Evolutionary conservation across 2,888 invertebrate species (phyloP).

Genomic region (Mellilla xanthometata): DNA sequence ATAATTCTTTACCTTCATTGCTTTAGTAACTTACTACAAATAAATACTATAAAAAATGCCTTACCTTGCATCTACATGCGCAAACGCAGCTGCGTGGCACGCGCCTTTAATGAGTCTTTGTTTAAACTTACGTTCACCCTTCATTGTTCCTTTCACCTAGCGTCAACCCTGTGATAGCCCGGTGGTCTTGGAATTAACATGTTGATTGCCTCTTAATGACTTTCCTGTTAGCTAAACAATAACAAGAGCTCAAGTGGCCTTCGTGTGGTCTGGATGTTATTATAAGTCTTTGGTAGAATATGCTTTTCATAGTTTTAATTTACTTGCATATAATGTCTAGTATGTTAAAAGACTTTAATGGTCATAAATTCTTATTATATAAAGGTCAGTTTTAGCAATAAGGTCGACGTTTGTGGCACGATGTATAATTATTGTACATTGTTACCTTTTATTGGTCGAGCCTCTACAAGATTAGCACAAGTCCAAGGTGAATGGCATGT

Average conservation of each 20-base stretch:
- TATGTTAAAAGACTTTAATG: no score
- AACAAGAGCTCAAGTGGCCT: constrained; percentile 15
- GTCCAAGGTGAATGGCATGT: no score
- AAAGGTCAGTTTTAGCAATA: no score
- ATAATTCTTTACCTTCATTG: no score
- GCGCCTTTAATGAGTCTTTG: constrained; percentile 70
- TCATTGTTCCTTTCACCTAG: constrained; percentile 42
- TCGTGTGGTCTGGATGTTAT: constrained; percentile 19
- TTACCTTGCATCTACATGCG: constrained; percentile 11
- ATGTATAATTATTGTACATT: no score
- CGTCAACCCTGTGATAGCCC: constrained; percentile 32
- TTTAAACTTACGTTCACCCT: constrained; percentile 25
- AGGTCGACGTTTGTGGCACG: no score
- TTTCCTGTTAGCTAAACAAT: constrained; percentile 48
- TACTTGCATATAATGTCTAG: no score
- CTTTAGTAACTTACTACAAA: no score
- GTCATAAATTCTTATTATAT: no score
- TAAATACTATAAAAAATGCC: no score
- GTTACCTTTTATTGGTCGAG: no score
- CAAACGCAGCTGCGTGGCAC: constrained; percentile 67
- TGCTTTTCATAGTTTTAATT: not conserved
- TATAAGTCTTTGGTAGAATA: constrained; percentile 12
- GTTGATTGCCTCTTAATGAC: constrained; percentile 65
- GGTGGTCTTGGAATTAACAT: constrained; percentile 66
- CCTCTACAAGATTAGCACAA: no score